These are phyloP conservation scores for Scytalopus superciliaris DNA, from an alignment of 2,113 vertebrate genomes.

Conservation along the genomic window DNA sequence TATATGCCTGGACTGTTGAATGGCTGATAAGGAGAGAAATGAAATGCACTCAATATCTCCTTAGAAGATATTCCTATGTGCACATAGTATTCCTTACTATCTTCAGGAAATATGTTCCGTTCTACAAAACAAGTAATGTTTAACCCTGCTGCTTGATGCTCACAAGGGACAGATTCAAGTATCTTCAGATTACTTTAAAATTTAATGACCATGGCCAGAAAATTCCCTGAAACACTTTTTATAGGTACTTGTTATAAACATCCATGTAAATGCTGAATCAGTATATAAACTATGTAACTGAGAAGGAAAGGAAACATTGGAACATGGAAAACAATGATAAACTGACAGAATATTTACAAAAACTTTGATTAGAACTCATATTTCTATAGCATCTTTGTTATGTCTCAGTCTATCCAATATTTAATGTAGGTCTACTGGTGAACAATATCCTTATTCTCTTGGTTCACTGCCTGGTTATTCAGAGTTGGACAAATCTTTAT, in stretches of 20 bases:
- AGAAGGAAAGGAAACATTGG: not conserved
- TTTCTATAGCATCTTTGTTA: not conserved
- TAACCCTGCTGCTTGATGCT: not conserved
- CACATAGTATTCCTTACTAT: not conserved
- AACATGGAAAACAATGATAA: not conserved
- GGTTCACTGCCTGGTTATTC: not conserved
- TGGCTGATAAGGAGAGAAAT: not conserved
- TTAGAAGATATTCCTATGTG: not conserved
- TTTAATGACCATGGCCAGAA: not conserved
- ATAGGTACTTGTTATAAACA: not conserved
- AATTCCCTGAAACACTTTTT: not conserved
- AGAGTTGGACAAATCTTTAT: not conserved
- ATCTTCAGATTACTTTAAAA: not conserved
- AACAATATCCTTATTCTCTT: not conserved
- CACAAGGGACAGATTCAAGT: not conserved
- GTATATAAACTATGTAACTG: not conserved
- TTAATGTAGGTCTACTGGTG: accelerated
- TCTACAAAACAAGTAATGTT: not conserved
- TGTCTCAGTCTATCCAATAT: not conserved
- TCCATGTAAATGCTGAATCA: not conserved
- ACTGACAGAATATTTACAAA: not conserved
- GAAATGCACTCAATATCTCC: not conserved
- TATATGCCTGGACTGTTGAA: not conserved
- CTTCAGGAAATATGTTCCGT: not conserved
- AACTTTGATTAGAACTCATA: not conserved